Evolutionary conservation across 92 coral and sea anemone genomes (phyloP), one percentile per base, ranked within the genome.

Genomic region (Pocillopora meandrina): DNA sequence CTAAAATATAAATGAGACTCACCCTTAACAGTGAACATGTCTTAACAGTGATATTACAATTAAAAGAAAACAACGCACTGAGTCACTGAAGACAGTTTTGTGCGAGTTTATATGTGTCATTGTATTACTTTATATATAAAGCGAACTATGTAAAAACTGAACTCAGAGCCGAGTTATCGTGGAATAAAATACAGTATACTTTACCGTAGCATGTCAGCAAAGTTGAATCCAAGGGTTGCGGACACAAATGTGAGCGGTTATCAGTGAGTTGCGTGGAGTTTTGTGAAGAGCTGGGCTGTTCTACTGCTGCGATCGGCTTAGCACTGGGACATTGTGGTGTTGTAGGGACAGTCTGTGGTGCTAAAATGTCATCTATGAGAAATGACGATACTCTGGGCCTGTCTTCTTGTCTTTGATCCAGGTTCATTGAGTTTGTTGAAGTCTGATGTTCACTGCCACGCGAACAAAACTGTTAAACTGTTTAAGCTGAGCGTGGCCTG

Each of bases 331-430:
- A 57, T 71, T 68, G 76, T 35, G 20, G 61, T 57, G 82, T 57
- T n/a, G 67, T 58, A 8, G 80, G 79, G 36, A 77, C 62, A 52
- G 81, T 26, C 19, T 70, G 65, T 1, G 88, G 65, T 18, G 97
- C 94, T 56, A 93, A 73, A 74, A 93, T 93, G 59, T 93, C 97
- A 26, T 87, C 97, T 34, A 93, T 93, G 26, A 93, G 93, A 78
- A 93, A 93, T 60, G 97, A 93, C 34, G 93, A 80, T 34, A 93
- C 93, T 56, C 97, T 78, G 12, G 85, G 93, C 10, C 95, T 77
- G 17, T 91, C 90, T 12, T 89, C 95, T 63, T 61, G 93, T 65
- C 91, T 82, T 62, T 89, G 90, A n/a, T 56, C 74, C n/a, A 18
- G 63, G 69, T 76, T 75, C 80, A 83, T 83, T 58, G 60, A 63